Evolutionary conservation across 2,888 invertebrate genomes (phyloP).

Genomic region (Tetramorium bicarinatum): DNA sequence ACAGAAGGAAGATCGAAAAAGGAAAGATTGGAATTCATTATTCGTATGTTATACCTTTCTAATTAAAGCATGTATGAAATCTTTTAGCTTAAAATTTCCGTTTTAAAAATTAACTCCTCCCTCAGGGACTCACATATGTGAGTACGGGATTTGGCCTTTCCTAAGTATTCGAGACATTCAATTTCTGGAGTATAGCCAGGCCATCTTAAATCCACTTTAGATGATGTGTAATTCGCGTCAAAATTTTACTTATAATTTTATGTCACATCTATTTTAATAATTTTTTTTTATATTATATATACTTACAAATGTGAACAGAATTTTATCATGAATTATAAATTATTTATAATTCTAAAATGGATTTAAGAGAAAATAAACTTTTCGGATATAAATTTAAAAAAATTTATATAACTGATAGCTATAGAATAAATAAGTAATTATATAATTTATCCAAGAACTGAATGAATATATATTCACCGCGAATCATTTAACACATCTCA

Average conservation of each 20-base stretch:
- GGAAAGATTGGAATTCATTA: not conserved
- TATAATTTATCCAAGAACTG: not conserved
- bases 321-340: not conserved
- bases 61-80: not conserved
- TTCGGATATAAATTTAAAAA: not conserved
- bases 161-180: not conserved
- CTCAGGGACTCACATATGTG: not conserved
- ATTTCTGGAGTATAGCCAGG: not conserved
- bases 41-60: not conserved
- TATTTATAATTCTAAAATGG: not conserved
- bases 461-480: not conserved
- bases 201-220: not conserved
- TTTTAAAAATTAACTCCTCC: not conserved
- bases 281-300: not conserved
- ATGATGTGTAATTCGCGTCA: not conserved
- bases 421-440: conserved; percentile 7
- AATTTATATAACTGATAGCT: not conserved
- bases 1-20: not conserved
- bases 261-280: not conserved
- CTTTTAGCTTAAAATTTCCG: not conserved
- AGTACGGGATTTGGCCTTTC: not conserved
- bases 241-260: conserved; percentile 7
- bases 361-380: not conserved
- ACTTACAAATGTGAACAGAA: not conserved
- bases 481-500: not conserved